phyloP scores from a whole-genome alignment of 2,797 vertebrate species.

The Chaunax sp. region DNA sequence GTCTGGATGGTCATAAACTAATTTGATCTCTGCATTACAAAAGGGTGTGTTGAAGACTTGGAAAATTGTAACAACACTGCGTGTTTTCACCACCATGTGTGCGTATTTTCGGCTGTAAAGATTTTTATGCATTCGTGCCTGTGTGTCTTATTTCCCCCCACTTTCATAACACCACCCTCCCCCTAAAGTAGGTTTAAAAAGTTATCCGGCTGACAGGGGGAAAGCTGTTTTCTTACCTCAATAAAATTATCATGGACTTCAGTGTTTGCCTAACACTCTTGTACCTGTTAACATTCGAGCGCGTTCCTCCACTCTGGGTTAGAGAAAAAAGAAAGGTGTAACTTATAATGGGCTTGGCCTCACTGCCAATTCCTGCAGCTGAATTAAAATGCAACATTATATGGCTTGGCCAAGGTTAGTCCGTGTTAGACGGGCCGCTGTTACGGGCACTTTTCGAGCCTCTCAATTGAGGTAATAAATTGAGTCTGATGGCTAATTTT shows the following conservation, averaged over 20 bases:
- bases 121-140: conserved; percentile 34
- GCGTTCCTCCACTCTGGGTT: conserved; percentile 50
- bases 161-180: conserved; percentile 43
- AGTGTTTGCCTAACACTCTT: conserved; percentile 81
- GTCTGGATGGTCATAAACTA: conserved; percentile 31
- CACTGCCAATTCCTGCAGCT: conserved; percentile 68
- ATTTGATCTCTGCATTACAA: conserved; percentile 13
- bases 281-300: conserved; percentile 71
- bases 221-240: conserved; percentile 70
- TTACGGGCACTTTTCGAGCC: conserved; percentile 86
- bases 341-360: conserved; percentile 76
- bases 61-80: conserved; percentile 21
- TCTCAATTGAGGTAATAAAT: conserved; percentile 97
- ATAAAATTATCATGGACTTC: conserved; percentile 82
- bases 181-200: conserved; percentile 70
- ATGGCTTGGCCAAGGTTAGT: conserved; percentile 74
- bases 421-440: conserved; percentile 73
- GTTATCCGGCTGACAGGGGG: conserved; percentile 71
- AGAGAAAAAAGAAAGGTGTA: conserved; percentile 68
- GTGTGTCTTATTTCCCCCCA: conserved; percentile 54
- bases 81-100: conserved; percentile 10
- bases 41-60: conserved; percentile 9
- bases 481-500: conserved; percentile 98
- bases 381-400: conserved; percentile 87
- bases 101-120: conserved; percentile 38